phyloP scores from a whole-genome alignment of 2,113 vertebrate genomes.

The Upupa epops region DNA sequence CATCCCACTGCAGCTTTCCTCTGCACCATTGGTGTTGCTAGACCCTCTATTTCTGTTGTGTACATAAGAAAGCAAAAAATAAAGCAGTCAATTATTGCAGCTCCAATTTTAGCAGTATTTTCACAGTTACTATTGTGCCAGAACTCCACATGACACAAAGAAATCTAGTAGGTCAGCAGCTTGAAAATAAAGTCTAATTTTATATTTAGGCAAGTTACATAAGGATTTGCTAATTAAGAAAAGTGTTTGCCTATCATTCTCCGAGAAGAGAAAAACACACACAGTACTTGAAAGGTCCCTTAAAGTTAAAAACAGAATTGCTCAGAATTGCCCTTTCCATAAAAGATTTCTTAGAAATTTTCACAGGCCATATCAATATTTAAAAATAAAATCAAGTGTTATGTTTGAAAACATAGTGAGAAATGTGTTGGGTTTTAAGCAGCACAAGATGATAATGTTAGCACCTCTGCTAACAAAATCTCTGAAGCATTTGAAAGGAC shows the following conservation, averaged over 20 bases:
- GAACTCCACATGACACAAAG: conserved; percentile 64
- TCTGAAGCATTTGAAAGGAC: conserved; percentile 45
- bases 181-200: conserved; percentile 73
- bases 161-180: conserved; percentile 68
- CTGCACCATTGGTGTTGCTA: background rate
- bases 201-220: conserved; percentile 60
- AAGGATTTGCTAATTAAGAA: conserved; percentile 73
- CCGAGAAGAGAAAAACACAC: conserved; percentile 7
- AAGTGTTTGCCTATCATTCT: conserved; percentile 41
- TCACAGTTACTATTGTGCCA: conserved; percentile 67
- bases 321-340: conserved; percentile 39
- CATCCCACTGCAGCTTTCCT: background rate
- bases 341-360: conserved; percentile 64
- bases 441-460: conserved; percentile 45
- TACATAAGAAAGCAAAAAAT: conserved; percentile 49
- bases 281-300: conserved; percentile 44
- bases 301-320: conserved; percentile 51
- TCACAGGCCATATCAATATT: conserved; percentile 32
- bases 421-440: conserved; percentile 52
- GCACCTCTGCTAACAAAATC: conserved; percentile 59
- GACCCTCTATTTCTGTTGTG: conserved; percentile 11
- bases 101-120: conserved; percentile 68
- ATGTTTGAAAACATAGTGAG: conserved; percentile 61
- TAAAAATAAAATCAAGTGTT: conserved; percentile 62
- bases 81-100: conserved; percentile 45